Conservation (phyloP, 1,140 invertebrate species). For the Plectrocnemia conspersa region DNA sequence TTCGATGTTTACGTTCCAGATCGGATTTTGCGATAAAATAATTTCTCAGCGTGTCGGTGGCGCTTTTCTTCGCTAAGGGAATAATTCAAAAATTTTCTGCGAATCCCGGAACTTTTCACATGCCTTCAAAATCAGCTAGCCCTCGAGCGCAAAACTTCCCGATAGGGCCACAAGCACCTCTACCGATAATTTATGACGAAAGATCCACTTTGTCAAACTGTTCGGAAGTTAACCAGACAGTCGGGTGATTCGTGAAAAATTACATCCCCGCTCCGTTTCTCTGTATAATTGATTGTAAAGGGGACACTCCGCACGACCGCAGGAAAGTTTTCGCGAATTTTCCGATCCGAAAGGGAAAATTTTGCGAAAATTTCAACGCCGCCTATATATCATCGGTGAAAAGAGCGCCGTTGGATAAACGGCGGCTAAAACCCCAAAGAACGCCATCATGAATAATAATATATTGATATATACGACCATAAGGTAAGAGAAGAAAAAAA, state of each 20-base stretch:
- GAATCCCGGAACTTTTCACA: slow-evolving; percentile 5
- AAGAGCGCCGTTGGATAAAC: no score
- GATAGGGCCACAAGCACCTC: not conserved
- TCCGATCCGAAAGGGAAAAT: slow-evolving; percentile 4
- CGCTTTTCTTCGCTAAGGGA: no score
- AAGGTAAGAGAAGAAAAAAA: no score
- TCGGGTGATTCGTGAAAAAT: slow-evolving; percentile 28
- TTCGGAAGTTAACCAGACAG: slow-evolving; percentile 18
- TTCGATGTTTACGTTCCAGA: no score
- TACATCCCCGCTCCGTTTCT: slow-evolving; percentile 6
- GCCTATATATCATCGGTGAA: slow-evolving; percentile 3
- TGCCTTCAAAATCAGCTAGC: slow-evolving; percentile 13
- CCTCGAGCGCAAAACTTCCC: no score
- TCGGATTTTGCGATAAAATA: no score
- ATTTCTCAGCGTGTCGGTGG: no score
- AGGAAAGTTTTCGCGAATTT: not conserved
- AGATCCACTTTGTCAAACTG: slow-evolving; percentile 21
- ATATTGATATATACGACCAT: no score
- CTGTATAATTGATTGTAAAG: slow-evolving; percentile 26
- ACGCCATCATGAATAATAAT: no score
- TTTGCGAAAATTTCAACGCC: slow-evolving; percentile 1
- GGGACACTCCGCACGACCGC: not conserved
- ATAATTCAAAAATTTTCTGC: no score
- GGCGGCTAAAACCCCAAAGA: no score
- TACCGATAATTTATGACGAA: slow-evolving; percentile 20